Evolutionary conservation across 2,888 invertebrate genomes (phyloP).

Genomic region (Ectemnius continuus): DNA sequence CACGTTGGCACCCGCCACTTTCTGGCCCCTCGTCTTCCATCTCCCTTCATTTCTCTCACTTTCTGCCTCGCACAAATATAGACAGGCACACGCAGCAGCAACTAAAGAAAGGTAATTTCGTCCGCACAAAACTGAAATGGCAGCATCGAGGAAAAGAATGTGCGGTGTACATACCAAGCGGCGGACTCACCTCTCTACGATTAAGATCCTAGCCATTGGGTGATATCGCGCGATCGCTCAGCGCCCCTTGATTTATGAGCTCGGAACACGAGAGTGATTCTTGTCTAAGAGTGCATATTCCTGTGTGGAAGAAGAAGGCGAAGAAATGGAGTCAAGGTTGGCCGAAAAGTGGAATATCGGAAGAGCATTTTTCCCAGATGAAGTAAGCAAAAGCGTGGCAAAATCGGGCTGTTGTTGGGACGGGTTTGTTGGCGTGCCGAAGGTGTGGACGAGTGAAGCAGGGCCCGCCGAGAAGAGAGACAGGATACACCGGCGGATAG

Average conservation of each 20-base stretch:
- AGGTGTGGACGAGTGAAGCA: constrained; percentile 74
- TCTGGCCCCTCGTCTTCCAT: constrained; percentile 12
- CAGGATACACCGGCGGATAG: constrained; percentile 71
- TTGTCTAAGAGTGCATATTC: background rate
- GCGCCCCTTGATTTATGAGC: background rate
- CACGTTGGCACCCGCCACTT: constrained; percentile 64
- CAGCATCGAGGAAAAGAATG: background rate
- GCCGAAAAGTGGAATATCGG: background rate
- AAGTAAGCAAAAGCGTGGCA: constrained; percentile 48
- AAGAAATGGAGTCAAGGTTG: constrained; percentile 15
- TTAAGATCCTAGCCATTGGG: constrained; percentile 17
- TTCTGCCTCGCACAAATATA: background rate
- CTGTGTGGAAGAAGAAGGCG: background rate
- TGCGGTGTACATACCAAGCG: background rate
- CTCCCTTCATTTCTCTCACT: constrained; percentile 15
- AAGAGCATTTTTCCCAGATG: constrained; percentile 54
- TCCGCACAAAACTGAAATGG: constrained; percentile 23
- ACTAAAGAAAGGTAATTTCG: constrained; percentile 50
- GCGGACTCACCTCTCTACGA: background rate
- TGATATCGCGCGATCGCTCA: background rate
- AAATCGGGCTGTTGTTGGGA: constrained; percentile 25
- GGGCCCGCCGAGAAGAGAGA: constrained; percentile 57
- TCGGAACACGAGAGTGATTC: background rate
- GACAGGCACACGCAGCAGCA: no score
- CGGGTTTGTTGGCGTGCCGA: constrained; percentile 68